These are phyloP conservation scores for Cyphomyrmex costatus DNA, from an alignment of 1,140 invertebrate genomes.

Conservation along the genomic window DNA sequence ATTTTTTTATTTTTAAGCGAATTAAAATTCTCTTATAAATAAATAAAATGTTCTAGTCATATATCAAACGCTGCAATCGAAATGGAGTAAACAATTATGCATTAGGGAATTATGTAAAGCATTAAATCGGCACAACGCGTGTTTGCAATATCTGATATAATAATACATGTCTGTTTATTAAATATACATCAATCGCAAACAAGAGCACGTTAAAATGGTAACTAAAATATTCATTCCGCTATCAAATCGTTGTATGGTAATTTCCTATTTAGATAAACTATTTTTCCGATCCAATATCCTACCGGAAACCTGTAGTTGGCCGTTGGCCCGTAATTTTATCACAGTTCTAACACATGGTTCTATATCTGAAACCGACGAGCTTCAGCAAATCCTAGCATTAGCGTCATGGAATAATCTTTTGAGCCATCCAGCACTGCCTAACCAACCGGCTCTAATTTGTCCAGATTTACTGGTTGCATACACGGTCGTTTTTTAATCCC, in stretches of 20 bases:
- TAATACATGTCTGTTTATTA: not conserved
- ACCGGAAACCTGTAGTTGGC: constrained; percentile 25
- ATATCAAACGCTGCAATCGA: not conserved
- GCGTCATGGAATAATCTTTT: constrained; percentile 80
- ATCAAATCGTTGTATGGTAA: constrained; percentile 33
- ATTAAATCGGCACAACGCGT: not conserved
- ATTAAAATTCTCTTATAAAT: constrained; percentile 22
- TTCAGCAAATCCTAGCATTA: constrained; percentile 75
- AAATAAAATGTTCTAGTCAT: not conserved
- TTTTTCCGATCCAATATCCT: constrained; percentile 28
- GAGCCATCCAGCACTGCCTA: constrained; percentile 73
- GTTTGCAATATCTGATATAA: constrained; percentile 17
- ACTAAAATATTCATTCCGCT: constrained; percentile 32
- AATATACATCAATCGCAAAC: constrained; percentile 40
- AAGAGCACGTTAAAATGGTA: constrained; percentile 16
- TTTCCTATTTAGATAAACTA: constrained; percentile 61
- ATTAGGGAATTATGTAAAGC: constrained; percentile 27
- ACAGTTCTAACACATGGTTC: constrained; percentile 65
- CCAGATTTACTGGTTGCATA: constrained; percentile 38
- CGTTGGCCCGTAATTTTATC: constrained; percentile 70
- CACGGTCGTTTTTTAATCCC: constrained; percentile 35
- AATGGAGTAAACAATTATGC: constrained; percentile 17
- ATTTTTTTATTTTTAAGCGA: not conserved
- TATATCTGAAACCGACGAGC: constrained; percentile 15
- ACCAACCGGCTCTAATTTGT: constrained; percentile 74